phyloP scores from a whole-genome alignment of 2,797 vertebrate genomes.

The Amblyopsis hoosieri region DNA sequence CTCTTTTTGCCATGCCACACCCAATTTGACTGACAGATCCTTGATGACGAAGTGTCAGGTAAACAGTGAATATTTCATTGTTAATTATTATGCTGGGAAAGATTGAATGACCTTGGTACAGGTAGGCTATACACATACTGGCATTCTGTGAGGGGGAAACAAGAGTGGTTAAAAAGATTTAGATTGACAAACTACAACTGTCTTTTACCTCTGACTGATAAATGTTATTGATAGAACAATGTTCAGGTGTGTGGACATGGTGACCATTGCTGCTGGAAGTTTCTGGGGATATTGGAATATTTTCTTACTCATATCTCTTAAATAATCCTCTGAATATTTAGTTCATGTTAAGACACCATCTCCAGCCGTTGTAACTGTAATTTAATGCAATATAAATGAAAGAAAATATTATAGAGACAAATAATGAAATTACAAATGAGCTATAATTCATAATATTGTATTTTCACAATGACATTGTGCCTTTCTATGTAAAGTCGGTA shows the following conservation, averaged over 20 bases:
- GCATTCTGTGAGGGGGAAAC: conserved; percentile 17
- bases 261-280: neutral
- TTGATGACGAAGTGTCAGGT: conserved; percentile 30
- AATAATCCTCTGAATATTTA: neutral
- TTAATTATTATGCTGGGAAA: conserved; percentile 60
- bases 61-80: conserved; percentile 52
- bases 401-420: no score
- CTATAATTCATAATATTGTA: no score
- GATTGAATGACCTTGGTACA: conserved; percentile 53
- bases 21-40: conserved; percentile 52
- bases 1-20: conserved; percentile 54
- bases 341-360: neutral
- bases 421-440: no score
- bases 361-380: neutral
- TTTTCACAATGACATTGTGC: neutral
- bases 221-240: neutral
- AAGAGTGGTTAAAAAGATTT: neutral
- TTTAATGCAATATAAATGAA: no score
- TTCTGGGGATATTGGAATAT: neutral
- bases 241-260: neutral
- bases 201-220: neutral
- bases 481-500: neutral
- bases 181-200: neutral
- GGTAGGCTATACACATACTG: conserved; percentile 27
- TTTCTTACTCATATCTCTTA: no score